Evolutionary conservation across 2,888 invertebrate species (phyloP), one percentile per base, ranked within the genome.

Genomic region (Calameuta idolon): DNA sequence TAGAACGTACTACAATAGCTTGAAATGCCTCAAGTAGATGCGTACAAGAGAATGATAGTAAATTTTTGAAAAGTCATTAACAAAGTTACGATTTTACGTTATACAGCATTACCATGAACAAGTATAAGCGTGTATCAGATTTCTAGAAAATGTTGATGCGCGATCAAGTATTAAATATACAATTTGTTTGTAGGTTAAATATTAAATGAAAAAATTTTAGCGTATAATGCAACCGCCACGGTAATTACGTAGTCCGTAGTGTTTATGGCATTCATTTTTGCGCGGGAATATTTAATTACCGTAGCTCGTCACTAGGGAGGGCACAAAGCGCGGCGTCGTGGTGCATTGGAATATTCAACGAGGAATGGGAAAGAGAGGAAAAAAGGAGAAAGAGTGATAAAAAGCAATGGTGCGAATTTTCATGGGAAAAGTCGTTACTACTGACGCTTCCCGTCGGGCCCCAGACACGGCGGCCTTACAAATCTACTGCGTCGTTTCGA

Each of bases 241-340:
- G 75, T 80, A 84, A 85, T 85, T 81, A 81, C 79, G 74, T 55
- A 34, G 71, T 55, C 23, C 55, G 55, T 9, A 9, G 78, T 77
- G 81, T 82, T 86, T 81, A 76, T 75, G 74, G 73, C 80, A 81
- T 82, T 84, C 81, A 83, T 86, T 80, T 75, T 79, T 79, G 79
- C 78, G 79, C 76, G 83, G 85, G 86, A 85, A 85, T 85, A 87
- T 87, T 87, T 87, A 86, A 87, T 87, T 86, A 85, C 79, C 82
- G 75, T 68, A 69, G 71, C 37, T 35, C 74, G 74, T 35, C 74
- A 37, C 30, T 11, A 34, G 37, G 12, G 33, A 74, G 33, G 35
- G n/a, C 4, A 30, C 74, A 35, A 74, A 35, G 74, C 71, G 31
- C 12, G 71, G 55, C 55, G 55, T 55, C 23, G 55, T 9, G 1